Percentiles rank a stretch among this genome's conserved stretches.
phyloP scores from a whole-genome alignment of 2,797 vertebrate genomes.

The Channa striata region DNA sequence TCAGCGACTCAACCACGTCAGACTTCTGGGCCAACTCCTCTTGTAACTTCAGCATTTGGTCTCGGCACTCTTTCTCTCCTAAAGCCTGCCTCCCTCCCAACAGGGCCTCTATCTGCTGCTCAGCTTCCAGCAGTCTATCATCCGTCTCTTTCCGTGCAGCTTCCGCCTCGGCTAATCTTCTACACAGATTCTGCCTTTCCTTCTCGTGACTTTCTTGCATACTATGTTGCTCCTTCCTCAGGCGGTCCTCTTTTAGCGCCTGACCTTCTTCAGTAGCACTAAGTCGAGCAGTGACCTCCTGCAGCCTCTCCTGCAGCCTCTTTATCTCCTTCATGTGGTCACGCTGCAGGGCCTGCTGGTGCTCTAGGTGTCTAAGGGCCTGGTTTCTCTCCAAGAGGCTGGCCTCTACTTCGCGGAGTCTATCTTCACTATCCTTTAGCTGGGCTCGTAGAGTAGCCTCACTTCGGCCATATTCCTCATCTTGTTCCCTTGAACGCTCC shows the following conservation, averaged over 20 bases:
- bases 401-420: conserved; percentile 90
- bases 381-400: conserved; percentile 92
- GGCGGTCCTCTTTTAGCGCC: conserved; percentile 90
- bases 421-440: conserved; percentile 91
- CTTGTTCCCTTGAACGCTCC: conserved; percentile 88
- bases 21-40: conserved; percentile 88
- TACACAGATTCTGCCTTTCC: conserved; percentile 89
- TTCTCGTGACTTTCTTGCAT: conserved; percentile 91
- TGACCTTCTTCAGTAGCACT: conserved; percentile 89
- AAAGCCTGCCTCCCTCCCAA: conserved; percentile 87
- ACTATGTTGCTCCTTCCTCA: conserved; percentile 88
- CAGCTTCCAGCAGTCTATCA: conserved; percentile 87
- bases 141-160: conserved; percentile 86
- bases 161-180: conserved; percentile 89
- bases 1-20: conserved; percentile 86
- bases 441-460: conserved; percentile 88
- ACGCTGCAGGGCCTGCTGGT: conserved; percentile 91
- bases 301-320: conserved; percentile 90
- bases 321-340: conserved; percentile 93
- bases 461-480: conserved; percentile 88
- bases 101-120: conserved; percentile 90
- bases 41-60: conserved; percentile 89
- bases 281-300: conserved; percentile 89
- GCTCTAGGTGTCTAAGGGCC: conserved; percentile 91
- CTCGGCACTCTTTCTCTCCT: conserved; percentile 82